Evolutionary conservation across 1,140 invertebrate species (phyloP).

Genomic region (Drosophila bocki): DNA sequence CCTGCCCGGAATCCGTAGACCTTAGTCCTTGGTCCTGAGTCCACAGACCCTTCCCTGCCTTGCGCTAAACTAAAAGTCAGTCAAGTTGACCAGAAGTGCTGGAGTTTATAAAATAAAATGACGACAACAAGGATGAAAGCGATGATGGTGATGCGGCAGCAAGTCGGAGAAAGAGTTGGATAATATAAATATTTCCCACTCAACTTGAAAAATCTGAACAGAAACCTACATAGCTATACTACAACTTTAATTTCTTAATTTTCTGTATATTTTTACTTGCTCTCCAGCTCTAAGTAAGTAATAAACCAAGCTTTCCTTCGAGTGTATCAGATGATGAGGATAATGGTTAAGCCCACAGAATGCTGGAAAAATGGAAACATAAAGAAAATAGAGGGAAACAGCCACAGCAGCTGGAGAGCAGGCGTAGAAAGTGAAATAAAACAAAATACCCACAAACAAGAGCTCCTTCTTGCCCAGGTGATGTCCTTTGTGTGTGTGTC

Average conservation of each 20-base stretch:
- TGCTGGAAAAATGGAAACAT: conserved; percentile 59
- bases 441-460: conserved; percentile 43
- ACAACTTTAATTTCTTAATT: background rate
- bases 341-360: conserved; percentile 11
- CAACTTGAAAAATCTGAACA: background rate
- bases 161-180: background rate
- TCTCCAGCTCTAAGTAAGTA: background rate
- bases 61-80: conserved; percentile 70
- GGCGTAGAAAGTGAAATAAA: conserved; percentile 75
- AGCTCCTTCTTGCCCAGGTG: conserved; percentile 21
- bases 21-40: conserved; percentile 6
- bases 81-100: conserved; percentile 81
- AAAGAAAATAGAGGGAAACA: conserved; percentile 61
- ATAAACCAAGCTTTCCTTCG: background rate
- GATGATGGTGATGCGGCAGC: background rate
- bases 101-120: conserved; percentile 82
- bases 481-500: conserved; percentile 30
- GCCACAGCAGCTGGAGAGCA: conserved; percentile 28
- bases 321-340: conserved; percentile 8
- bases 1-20: background rate
- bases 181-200: too few relatives aligned
- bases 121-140: conserved; percentile 52
- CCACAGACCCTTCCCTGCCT: conserved; percentile 5
- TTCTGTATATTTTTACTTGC: background rate
- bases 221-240: too few relatives aligned